phyloP scores from a whole-genome alignment of 2,888 invertebrate species.

The Nomada flava region DNA sequence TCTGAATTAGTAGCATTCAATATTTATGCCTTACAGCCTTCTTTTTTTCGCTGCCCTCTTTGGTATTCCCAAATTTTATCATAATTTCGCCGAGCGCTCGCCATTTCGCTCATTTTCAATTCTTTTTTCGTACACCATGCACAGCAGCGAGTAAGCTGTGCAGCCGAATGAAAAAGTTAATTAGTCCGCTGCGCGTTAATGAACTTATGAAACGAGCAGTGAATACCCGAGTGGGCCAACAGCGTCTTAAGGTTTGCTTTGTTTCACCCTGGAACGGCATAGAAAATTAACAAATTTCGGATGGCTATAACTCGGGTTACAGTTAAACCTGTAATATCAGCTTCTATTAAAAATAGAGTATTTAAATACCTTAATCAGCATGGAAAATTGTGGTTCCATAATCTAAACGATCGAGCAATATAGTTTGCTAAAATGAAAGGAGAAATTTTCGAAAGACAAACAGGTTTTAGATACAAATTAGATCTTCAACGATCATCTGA shows the following conservation, averaged over 20 bases:
- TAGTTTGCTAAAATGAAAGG: no score
- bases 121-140: constrained; percentile 26
- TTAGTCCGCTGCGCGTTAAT: constrained; percentile 57
- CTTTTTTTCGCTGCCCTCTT: not conserved
- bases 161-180: constrained; percentile 50
- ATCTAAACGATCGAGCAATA: no score
- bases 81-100: not conserved
- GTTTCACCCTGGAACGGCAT: not conserved
- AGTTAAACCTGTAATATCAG: not conserved
- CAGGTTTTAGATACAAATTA: no score
- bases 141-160: constrained; percentile 9
- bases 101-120: constrained; percentile 6
- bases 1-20: not conserved
- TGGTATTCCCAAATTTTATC: constrained; percentile 15
- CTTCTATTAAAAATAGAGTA: not conserved
- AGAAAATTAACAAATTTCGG: not conserved
- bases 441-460: no score
- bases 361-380: not conserved
- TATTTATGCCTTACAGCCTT: no score
- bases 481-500: no score
- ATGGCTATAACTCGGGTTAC: not conserved
- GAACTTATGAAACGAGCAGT: constrained; percentile 55
- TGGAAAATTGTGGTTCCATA: not conserved
- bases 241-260: constrained; percentile 35
- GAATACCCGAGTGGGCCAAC: constrained; percentile 27